phyloP scores from a whole-genome alignment of 2,113 vertebrate species.

The Ciconia maguari region DNA sequence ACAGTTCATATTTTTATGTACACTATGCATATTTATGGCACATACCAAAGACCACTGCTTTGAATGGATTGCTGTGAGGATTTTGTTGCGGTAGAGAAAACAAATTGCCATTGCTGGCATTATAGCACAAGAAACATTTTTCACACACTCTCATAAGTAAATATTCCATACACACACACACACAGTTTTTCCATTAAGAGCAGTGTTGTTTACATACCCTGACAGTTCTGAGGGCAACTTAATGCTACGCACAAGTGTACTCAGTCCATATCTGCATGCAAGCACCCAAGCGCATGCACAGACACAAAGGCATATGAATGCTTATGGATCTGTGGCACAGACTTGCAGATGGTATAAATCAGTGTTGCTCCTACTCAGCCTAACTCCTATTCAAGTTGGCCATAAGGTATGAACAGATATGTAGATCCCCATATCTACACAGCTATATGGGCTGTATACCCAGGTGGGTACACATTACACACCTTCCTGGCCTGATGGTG shows the following conservation, averaged over 20 bases:
- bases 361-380: neutral
- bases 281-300: neutral
- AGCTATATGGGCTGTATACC: neutral
- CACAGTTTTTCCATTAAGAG: neutral
- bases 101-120: slow-evolving; percentile 6
- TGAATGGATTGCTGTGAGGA: slow-evolving; percentile 12
- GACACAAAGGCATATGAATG: neutral
- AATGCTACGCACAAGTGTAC: neutral
- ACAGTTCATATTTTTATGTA: slow-evolving; percentile 17
- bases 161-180: neutral
- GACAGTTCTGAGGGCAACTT: neutral
- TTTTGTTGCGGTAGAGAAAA: slow-evolving; percentile 38
- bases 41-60: neutral
- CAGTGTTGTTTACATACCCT: neutral
- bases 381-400: neutral
- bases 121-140: slow-evolving; percentile 18
- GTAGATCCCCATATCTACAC: neutral
- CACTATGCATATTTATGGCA: slow-evolving; percentile 16
- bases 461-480: neutral
- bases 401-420: neutral
- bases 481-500: neutral
- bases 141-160: neutral
- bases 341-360: slow-evolving; percentile 1
- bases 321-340: neutral
- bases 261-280: neutral